Percentiles rank a stretch among this genome's conserved stretches.
Conservation (phyloP, 1,140 invertebrate genomes). For the Leptestheria dahalacensis region DNA sequence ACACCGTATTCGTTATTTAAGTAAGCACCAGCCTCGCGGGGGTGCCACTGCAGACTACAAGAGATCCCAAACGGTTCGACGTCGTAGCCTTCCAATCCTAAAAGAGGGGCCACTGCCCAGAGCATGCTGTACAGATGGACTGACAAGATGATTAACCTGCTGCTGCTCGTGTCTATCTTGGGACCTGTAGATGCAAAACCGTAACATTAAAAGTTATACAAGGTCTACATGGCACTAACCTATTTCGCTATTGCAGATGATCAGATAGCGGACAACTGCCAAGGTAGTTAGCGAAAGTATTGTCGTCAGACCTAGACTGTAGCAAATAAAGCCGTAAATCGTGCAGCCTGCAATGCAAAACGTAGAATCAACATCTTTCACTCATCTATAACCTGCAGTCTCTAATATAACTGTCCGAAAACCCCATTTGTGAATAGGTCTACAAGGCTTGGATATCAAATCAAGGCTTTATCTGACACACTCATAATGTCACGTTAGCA, state of each 20-base stretch:
- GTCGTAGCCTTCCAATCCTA: conserved; percentile 25
- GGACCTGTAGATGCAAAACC: conserved; percentile 14
- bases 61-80: conserved; percentile 27
- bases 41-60: conserved; percentile 29
- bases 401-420: no score
- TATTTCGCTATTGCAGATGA: conserved; percentile 18
- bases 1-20: no score
- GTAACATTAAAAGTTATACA: no score
- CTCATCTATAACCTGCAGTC: no score
- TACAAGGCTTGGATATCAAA: no score
- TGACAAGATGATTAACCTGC: conserved; percentile 17
- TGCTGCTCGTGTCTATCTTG: conserved; percentile 15
- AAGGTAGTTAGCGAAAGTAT: conserved; percentile 20
- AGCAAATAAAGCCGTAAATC: conserved; percentile 22
- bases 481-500: no score
- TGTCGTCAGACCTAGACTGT: conserved; percentile 20
- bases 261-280: conserved; percentile 21
- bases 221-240: conserved; percentile 14
- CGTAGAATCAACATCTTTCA: no score
- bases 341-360: conserved; percentile 12
- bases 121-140: conserved; percentile 19
- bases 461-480: no score
- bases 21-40: no score
- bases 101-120: conserved; percentile 23
- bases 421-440: no score